These are phyloP conservation scores for Zoanthus solanderi DNA, from an alignment of 92 coral and sea anemone genomes.

Conservation along the genomic window DNA sequence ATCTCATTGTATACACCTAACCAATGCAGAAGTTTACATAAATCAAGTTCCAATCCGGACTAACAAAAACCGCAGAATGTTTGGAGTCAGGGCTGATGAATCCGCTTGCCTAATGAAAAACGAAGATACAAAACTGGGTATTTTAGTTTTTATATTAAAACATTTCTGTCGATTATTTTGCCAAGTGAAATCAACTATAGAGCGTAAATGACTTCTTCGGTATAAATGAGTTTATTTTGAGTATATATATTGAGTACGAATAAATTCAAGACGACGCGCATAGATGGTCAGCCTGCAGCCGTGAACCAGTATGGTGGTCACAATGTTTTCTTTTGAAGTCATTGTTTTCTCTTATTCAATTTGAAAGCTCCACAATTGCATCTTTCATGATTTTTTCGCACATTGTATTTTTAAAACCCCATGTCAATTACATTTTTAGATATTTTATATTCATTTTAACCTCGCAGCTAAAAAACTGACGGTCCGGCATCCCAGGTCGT, in stretches of 20 bases:
- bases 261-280: too few relatives aligned
- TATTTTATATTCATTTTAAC: not conserved
- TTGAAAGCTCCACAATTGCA: conserved; percentile 21
- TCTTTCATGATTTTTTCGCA: conserved; percentile 7
- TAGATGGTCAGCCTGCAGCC: not conserved
- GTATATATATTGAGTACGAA: too few relatives aligned
- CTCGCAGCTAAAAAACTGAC: not conserved
- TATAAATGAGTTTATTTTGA: too few relatives aligned
- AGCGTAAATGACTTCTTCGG: too few relatives aligned
- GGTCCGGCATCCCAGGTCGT: not conserved
- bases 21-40: not conserved
- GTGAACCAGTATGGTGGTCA: not conserved
- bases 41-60: not conserved
- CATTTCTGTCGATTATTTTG: too few relatives aligned
- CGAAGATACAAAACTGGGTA: not conserved
- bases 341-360: conserved; percentile 29
- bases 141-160: not conserved
- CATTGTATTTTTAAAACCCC: not conserved
- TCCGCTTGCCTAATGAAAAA: not conserved
- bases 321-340: not conserved
- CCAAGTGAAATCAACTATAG: too few relatives aligned
- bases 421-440: conserved; percentile 18
- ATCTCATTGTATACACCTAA: not conserved
- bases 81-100: not conserved
- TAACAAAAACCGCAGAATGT: not conserved